Evolutionary conservation across 2,888 invertebrate genomes (phyloP).

Genomic region (Aphidius colemani): DNA sequence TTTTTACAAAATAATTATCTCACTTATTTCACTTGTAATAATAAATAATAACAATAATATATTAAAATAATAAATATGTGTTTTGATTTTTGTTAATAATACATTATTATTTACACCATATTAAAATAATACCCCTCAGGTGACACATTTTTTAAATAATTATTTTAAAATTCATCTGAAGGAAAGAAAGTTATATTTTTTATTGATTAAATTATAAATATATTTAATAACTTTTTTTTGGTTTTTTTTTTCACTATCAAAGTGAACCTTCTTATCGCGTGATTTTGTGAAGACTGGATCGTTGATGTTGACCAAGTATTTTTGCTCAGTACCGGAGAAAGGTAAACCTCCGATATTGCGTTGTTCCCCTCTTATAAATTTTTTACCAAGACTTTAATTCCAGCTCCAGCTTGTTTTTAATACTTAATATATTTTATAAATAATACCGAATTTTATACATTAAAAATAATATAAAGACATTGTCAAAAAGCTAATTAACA

Average conservation of each 20-base stretch:
- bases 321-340: conserved; percentile 42
- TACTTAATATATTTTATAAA: too few species aligned
- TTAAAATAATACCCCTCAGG: too few species aligned
- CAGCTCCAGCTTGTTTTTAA: too few species aligned
- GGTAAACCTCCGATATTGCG: conserved; percentile 37
- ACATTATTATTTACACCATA: too few species aligned
- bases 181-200: too few species aligned
- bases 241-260: conserved; percentile 37
- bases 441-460: too few species aligned
- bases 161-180: too few species aligned
- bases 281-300: conserved; percentile 54
- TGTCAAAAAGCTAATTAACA: too few species aligned
- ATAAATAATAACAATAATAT: neutral
- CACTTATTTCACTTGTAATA: conserved; percentile 6
- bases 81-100: neutral
- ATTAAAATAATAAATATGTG: conserved; percentile 14
- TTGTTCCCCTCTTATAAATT: too few species aligned
- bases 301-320: conserved; percentile 43
- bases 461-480: too few species aligned
- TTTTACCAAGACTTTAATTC: too few species aligned
- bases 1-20: conserved; percentile 11
- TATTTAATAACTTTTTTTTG: neutral
- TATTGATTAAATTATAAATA: neutral
- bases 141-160: neutral
- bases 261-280: conserved; percentile 50